These are phyloP conservation scores for Epinotia nisella DNA, from an alignment of 2,888 invertebrate genomes.

Conservation along the genomic window DNA sequence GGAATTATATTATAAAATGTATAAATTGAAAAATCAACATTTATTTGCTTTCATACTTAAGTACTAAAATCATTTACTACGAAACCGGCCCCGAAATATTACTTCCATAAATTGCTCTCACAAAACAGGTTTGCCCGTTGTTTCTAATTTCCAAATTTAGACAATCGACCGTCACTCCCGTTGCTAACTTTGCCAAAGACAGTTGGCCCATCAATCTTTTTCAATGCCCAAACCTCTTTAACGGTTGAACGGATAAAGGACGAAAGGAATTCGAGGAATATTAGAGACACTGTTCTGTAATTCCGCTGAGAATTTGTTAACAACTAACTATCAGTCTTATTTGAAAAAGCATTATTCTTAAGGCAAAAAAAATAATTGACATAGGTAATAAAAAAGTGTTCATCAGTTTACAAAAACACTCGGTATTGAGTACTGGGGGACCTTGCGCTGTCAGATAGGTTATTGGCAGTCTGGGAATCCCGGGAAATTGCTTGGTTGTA, in stretches of 20 bases:
- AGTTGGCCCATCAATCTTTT: slow-evolving; percentile 61
- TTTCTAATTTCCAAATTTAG: slow-evolving; percentile 51
- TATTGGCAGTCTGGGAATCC: too few species aligned
- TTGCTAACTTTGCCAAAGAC: slow-evolving; percentile 57
- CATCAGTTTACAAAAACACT: too few species aligned
- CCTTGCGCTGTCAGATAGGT: too few species aligned
- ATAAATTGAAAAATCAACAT: too few species aligned
- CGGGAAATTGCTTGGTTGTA: too few species aligned
- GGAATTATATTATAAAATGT: too few species aligned
- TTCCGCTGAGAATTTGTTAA: slow-evolving; percentile 57
- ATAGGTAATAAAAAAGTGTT: too few species aligned
- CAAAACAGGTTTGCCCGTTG: slow-evolving; percentile 23
- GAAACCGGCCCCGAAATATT: not conserved
- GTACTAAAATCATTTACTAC: too few species aligned
- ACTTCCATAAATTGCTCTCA: slow-evolving; percentile 14
- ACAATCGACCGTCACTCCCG: slow-evolving; percentile 56
- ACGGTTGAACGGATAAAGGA: slow-evolving; percentile 55
- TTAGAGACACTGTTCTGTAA: slow-evolving; percentile 56
- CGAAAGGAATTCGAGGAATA: slow-evolving; percentile 51
- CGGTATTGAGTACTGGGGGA: too few species aligned
- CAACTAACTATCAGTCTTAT: slow-evolving; percentile 57
- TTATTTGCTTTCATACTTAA: too few species aligned
- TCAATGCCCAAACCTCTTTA: slow-evolving; percentile 55
- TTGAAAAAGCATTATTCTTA: too few species aligned
- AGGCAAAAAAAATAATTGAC: too few species aligned